These are phyloP conservation scores for Burhinus bistriatus DNA, from an alignment of 2,113 vertebrate species.

Conservation along the genomic window DNA sequence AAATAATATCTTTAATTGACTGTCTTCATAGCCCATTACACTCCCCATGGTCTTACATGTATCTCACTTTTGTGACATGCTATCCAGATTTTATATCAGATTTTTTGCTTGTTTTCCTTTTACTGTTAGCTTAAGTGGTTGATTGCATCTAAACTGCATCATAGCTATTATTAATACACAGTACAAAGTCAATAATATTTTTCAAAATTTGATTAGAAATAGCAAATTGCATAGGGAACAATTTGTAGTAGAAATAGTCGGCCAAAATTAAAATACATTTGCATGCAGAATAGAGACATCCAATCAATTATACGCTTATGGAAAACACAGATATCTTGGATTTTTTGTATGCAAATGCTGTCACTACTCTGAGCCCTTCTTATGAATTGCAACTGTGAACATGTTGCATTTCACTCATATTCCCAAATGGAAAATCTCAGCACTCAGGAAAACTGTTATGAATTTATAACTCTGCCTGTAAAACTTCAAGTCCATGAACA, in stretches of 20 bases:
- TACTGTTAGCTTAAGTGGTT: neutral
- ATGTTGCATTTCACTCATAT: neutral
- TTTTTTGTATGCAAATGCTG: slow-evolving; percentile 1
- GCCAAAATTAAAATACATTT: neutral
- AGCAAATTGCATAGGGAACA: neutral
- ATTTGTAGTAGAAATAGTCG: neutral
- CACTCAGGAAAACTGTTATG: neutral
- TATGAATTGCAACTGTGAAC: neutral
- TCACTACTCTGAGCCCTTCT: neutral
- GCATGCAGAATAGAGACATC: neutral
- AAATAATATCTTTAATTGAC: neutral
- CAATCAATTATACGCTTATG: neutral
- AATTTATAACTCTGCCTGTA: neutral
- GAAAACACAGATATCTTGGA: neutral
- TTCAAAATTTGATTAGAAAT: neutral
- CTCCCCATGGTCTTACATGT: neutral
- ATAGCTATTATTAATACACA: neutral
- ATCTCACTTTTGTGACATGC: neutral
- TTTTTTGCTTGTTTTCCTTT: neutral
- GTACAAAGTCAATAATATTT: neutral
- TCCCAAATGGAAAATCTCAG: neutral
- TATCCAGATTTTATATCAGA: neutral
- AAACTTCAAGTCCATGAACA: neutral
- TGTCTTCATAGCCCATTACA: neutral
- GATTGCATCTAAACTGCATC: neutral